Evolutionary conservation across 2,888 invertebrate species (phyloP).

Genomic region (Eumacrocentrus americanus): DNA sequence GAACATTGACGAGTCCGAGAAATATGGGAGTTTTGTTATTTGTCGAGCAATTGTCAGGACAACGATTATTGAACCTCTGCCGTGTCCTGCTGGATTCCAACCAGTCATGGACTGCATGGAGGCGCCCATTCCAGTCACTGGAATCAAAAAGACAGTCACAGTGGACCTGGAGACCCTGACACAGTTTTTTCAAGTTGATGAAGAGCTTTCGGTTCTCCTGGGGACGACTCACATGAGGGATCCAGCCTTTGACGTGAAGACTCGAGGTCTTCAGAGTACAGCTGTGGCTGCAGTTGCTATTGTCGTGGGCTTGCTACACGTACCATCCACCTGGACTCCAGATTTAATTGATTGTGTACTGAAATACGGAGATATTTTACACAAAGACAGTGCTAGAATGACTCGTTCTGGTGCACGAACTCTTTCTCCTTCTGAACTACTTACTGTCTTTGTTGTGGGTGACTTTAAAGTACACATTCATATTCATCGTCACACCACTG

Average conservation of each 20-base stretch:
- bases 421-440: constrained; percentile 49
- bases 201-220: constrained; percentile 43
- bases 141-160: constrained; percentile 36
- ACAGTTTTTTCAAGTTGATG: constrained; percentile 43
- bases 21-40: constrained; percentile 46
- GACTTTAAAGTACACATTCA: constrained; percentile 48
- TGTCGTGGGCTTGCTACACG: constrained; percentile 67
- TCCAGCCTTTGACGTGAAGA: constrained; percentile 38
- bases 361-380: constrained; percentile 70
- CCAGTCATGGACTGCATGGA: constrained; percentile 41
- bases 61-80: constrained; percentile 47
- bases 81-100: constrained; percentile 48
- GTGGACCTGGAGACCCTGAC: constrained; percentile 45
- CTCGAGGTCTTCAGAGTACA: constrained; percentile 62
- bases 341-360: constrained; percentile 67
- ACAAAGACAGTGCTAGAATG: constrained; percentile 57
- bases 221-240: constrained; percentile 46
- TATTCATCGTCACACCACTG: constrained; percentile 44
- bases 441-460: constrained; percentile 51
- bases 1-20: constrained; percentile 49
- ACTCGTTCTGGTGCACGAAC: constrained; percentile 44
- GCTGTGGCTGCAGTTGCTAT: constrained; percentile 68
- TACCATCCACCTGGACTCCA: constrained; percentile 66
- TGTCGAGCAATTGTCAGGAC: constrained; percentile 46
- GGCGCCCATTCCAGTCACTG: constrained; percentile 37